Conservation (phyloP, 2,888 invertebrate species). For the Leptura quadrifasciata region DNA sequence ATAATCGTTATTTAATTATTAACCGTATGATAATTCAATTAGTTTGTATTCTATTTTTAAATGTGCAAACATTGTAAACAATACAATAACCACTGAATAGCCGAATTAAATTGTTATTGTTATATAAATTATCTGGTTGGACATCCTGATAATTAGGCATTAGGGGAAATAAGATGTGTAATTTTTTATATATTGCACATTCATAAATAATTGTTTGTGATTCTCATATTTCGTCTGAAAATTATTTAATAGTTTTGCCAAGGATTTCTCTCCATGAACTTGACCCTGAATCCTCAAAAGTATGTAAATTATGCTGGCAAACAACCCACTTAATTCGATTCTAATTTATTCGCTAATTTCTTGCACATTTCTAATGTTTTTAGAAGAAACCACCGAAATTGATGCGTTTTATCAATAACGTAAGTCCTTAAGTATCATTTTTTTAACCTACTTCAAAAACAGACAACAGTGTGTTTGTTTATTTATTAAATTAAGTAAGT, state of each 20-base stretch:
- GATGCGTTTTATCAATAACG: too few species aligned
- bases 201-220: background rate
- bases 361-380: too few species aligned
- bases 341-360: background rate
- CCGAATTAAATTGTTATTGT: background rate
- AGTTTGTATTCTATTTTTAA: constrained; percentile 5
- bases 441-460: too few species aligned
- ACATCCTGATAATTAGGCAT: background rate
- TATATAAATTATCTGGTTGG: background rate
- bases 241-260: background rate
- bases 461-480: too few species aligned
- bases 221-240: background rate
- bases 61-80: constrained; percentile 1
- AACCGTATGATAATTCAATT: constrained; percentile 30
- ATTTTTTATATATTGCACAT: background rate
- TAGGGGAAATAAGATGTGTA: background rate
- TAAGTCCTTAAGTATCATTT: too few species aligned
- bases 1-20: constrained; percentile 29
- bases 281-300: constrained; percentile 26
- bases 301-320: background rate
- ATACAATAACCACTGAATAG: background rate
- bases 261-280: constrained; percentile 17
- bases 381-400: too few species aligned
- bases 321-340: background rate
- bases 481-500: background rate